Conservation (phyloP, 2,113 vertebrate genomes). For the Odobenus rosmarus region DNA sequence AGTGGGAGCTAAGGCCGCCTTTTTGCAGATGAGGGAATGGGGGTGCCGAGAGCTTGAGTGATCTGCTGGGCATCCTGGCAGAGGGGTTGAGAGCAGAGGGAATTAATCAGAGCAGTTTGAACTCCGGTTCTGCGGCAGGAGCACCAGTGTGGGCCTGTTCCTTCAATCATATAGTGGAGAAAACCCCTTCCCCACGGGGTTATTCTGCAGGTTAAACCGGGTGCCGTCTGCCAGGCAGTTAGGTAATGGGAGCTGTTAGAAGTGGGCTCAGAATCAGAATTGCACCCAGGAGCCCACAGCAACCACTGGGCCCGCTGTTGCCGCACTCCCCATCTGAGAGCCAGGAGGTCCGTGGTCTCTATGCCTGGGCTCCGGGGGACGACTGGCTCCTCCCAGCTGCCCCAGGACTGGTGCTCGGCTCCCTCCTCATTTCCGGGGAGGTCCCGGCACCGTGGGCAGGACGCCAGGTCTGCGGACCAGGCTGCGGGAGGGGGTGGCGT, state of each 20-base stretch:
- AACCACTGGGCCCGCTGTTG: not conserved
- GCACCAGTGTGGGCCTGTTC: rapidly evolving
- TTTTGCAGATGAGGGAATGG: not conserved
- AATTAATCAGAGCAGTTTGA: not conserved
- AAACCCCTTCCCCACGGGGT: rapidly evolving
- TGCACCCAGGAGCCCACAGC: not conserved
- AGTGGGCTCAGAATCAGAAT: not conserved
- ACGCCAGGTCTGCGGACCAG: not conserved
- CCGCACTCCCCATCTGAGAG: not conserved
- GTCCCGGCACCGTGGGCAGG: not conserved
- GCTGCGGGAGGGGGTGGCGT: rapidly evolving
- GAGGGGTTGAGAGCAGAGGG: not conserved
- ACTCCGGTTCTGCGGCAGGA: not conserved
- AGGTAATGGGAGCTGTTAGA: rapidly evolving
- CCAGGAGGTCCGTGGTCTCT: not conserved
- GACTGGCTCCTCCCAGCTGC: not conserved
- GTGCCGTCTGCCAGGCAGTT: not conserved
- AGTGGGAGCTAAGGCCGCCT: rapidly evolving
- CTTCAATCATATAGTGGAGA: rapidly evolving
- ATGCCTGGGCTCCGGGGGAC: not conserved
- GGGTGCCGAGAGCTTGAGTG: not conserved
- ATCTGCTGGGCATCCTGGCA: not conserved
- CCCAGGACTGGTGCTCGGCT: rapidly evolving
- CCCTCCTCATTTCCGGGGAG: not conserved
- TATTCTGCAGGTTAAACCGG: not conserved